Evolutionary conservation across 2,888 invertebrate species (phyloP).

Genomic region (Cerastis leucographa): DNA sequence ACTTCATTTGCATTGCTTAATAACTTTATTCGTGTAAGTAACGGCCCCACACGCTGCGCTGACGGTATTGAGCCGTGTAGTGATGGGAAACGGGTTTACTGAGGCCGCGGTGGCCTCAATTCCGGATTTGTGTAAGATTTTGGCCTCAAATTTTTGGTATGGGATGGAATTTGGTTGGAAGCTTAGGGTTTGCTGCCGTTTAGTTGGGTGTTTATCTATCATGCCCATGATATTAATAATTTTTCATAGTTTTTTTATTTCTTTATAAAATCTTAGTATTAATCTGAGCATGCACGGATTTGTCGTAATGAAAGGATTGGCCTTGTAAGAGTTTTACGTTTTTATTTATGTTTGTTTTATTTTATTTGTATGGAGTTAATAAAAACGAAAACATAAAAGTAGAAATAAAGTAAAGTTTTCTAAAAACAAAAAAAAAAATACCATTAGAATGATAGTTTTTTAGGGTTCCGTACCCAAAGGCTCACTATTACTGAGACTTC

Average conservation of each 20-base stretch:
- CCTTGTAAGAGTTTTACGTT: neutral
- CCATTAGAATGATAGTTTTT: too few relatives aligned
- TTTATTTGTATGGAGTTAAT: neutral
- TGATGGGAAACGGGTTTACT: constrained; percentile 62
- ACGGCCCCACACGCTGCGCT: constrained; percentile 77
- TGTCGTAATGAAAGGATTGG: neutral
- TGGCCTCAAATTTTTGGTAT: constrained; percentile 45
- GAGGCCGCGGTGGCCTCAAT: constrained; percentile 40
- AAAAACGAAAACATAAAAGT: neutral
- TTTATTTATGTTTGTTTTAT: neutral
- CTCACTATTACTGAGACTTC: too few relatives aligned
- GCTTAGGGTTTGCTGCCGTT: neutral
- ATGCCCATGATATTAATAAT: neutral
- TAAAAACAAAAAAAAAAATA: neutral
- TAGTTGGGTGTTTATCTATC: neutral
- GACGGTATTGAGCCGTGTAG: constrained; percentile 56
- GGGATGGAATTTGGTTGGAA: neutral
- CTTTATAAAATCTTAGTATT: neutral
- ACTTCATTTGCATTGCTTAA: constrained; percentile 81
- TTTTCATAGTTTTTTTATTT: too few relatives aligned
- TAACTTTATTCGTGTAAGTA: constrained; percentile 77
- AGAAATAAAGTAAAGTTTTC: neutral
- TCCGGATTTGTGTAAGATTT: constrained; percentile 20
- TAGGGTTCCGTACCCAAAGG: too few relatives aligned
- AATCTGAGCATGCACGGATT: neutral